Base-by-base conservation (phyloP, 1,140 invertebrate genomes). In the Sinonovacula constricta region DNA sequence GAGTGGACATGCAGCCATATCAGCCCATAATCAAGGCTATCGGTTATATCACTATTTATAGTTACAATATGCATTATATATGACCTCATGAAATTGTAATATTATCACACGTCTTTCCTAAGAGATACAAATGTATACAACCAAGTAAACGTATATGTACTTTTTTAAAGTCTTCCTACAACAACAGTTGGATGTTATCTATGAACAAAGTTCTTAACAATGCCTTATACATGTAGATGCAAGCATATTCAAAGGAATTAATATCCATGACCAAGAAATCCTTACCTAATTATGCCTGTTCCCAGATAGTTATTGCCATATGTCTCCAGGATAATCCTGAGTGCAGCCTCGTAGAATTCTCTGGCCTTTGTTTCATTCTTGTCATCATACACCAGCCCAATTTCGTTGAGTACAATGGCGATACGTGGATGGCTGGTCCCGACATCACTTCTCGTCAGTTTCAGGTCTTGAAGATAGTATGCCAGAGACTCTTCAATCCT, bases 371-470 rank as follows among this genome's bases (percentile, higher is more conserved):
- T 24, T 36, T 83, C 79, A 65, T 79, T 83, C 49, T 74, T 80
- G 33, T 86, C 86, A 80, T 87, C 84, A 78, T 85, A 87, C 3
- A 87, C 86, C 7, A 86, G 51, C 10, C 69, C 86, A 30, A 87
- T 78, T 33, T 84, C 79, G 51, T 83, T 84, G 2, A 87, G 60
- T 30, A 87, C 69, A 7, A 26, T 54, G 34, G 81, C 86, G n/a
- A 69, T 75, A n/a, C 76, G 54, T 22, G 86, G 86, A 59, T 86
- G 83, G 30, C 53, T 69, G 14, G 79, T 79, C 0, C 86, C 86
- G 10, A 85, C 81, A 22, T 87, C 83, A 71, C 76, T 79, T 3
- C 84, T 62, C 7, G 84, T 85, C 63, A 85, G 33, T 45, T 85
- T 87, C 39, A 87, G 34, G 67, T 87, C 84, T 36, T 83, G 81